Conservation (phyloP, 2,113 vertebrate species). For the Lophura nycthemera region DNA sequence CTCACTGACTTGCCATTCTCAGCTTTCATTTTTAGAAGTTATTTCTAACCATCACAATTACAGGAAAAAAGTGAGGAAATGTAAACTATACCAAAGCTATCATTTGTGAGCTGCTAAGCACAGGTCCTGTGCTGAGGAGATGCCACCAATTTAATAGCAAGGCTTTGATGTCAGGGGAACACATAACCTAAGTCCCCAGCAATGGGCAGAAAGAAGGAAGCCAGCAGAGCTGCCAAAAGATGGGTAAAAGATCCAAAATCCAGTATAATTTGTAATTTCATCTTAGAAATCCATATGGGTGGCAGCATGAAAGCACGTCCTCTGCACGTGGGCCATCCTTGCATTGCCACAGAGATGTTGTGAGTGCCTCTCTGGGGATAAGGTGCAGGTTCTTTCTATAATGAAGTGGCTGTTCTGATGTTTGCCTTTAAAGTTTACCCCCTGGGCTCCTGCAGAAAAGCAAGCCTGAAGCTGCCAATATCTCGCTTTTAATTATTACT, state of each 20-base stretch:
- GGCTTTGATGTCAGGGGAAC: not conserved
- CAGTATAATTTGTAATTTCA: not conserved
- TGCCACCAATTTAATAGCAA: not conserved
- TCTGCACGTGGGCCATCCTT: conserved; percentile 11
- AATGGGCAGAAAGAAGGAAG: not conserved
- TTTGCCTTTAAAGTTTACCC: conserved; percentile 45
- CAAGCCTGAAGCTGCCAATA: conserved; percentile 68
- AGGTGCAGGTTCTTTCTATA: not conserved
- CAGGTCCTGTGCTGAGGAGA: not conserved
- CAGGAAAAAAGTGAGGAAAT: not conserved
- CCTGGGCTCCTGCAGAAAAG: conserved; percentile 40
- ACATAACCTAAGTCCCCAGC: not conserved
- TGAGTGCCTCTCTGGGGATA: not conserved
- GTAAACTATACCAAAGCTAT: not conserved
- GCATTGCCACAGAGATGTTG: not conserved
- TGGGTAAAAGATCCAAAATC: conserved; percentile 15
- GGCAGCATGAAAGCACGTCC: not conserved
- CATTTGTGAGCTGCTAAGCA: not conserved
- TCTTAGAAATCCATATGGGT: not conserved
- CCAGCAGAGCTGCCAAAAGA: not conserved
- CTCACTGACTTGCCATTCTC: not conserved
- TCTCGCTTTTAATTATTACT: conserved; percentile 62
- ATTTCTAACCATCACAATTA: not conserved
- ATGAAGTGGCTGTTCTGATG: conserved; percentile 61
- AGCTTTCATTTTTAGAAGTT: not conserved